These are phyloP conservation scores for Cheilosia vernalis DNA, from an alignment of 2,888 invertebrate genomes.

Conservation along the genomic window DNA sequence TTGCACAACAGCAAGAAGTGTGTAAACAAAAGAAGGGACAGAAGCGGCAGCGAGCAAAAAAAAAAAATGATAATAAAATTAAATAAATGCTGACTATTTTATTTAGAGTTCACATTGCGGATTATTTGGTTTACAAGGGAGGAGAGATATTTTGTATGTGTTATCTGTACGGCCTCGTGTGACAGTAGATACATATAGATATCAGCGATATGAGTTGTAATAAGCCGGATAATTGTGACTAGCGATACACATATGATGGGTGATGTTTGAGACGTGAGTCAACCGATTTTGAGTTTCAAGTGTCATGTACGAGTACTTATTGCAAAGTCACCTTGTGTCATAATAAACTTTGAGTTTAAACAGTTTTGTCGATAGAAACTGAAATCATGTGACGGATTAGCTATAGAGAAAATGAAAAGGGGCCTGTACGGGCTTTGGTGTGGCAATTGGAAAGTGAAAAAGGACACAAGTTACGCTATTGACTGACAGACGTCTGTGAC, in stretches of 20 bases:
- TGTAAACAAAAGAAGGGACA: constrained; percentile 28
- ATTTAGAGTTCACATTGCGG: constrained; percentile 13
- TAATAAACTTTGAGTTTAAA: no score
- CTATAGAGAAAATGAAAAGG: no score
- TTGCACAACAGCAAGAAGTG: constrained; percentile 45
- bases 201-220: not conserved
- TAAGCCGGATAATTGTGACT: not conserved
- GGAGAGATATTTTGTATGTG: not conserved
- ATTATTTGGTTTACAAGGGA: not conserved
- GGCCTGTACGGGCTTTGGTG: no score
- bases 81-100: not conserved
- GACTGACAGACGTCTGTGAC: no score
- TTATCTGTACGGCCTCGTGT: constrained; percentile 1
- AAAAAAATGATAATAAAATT: not conserved
- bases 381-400: no score
- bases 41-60: not conserved
- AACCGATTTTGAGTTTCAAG: no score
- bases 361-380: no score
- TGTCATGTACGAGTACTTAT: no score
- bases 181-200: constrained; percentile 1
- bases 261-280: no score
- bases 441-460: no score
- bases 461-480: no score
- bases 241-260: not conserved
- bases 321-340: no score